Percentiles rank a stretch among this genome's conserved stretches.
These are phyloP conservation scores for Epinotia bilunana DNA, from an alignment of 2,888 invertebrate genomes.

Conservation along the genomic window DNA sequence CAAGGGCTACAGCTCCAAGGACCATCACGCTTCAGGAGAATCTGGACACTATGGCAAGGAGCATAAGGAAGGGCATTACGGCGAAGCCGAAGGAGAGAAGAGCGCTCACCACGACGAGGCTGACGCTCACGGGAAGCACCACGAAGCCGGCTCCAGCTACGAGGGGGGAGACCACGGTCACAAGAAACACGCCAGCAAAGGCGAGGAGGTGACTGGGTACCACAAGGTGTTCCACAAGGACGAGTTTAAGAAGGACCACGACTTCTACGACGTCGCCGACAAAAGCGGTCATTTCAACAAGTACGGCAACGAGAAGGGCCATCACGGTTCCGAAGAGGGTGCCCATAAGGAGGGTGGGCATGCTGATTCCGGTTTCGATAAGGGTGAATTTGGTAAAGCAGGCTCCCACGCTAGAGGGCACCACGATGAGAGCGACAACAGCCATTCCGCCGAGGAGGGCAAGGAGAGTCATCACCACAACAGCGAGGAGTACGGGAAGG, in stretches of 20 bases:
- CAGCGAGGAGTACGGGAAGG: constrained; percentile 82
- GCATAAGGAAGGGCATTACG: constrained; percentile 81
- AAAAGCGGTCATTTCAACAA: constrained; percentile 87
- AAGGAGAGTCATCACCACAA: constrained; percentile 82
- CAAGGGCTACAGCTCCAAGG: constrained; percentile 82
- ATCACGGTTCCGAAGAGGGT: constrained; percentile 83
- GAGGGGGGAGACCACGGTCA: constrained; percentile 85
- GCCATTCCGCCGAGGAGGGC: constrained; percentile 84
- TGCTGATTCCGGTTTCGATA: constrained; percentile 80
- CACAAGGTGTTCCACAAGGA: constrained; percentile 90
- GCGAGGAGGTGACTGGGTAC: constrained; percentile 88
- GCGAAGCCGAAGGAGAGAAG: constrained; percentile 81
- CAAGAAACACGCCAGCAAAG: constrained; percentile 86
- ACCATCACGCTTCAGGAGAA: constrained; percentile 83
- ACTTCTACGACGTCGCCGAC: constrained; percentile 89
- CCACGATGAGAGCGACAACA: constrained; percentile 79
- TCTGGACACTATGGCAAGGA: constrained; percentile 83
- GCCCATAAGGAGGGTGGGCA: constrained; percentile 84
- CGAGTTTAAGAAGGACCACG: constrained; percentile 90
- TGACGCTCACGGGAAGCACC: constrained; percentile 82
- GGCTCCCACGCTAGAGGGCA: constrained; percentile 85
- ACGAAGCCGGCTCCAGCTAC: constrained; percentile 79
- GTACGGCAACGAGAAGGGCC: constrained; percentile 83
- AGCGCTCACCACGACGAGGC: constrained; percentile 82
- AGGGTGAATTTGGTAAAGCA: constrained; percentile 81